Percentiles rank a stretch among this genome's conserved stretches.
These are phyloP conservation scores for Trypoxylon attenuatum DNA, from an alignment of 2,888 invertebrate species.

Conservation along the genomic window DNA sequence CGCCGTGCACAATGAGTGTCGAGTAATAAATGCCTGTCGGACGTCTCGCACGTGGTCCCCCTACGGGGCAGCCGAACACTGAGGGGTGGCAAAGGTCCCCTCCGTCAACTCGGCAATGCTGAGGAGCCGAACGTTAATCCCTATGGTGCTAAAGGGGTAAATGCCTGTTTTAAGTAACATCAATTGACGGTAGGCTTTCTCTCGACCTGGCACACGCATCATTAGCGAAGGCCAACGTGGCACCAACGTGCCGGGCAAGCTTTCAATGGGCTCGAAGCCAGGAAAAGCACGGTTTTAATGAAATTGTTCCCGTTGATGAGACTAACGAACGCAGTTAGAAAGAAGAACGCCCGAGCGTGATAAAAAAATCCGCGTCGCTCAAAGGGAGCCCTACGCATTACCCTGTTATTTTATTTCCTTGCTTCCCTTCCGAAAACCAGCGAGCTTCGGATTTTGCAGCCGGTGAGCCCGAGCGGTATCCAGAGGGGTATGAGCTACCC, in stretches of 20 bases:
- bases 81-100: too few species aligned
- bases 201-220: slow-evolving; percentile 18
- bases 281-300: slow-evolving; percentile 42
- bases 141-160: not conserved
- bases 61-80: too few species aligned
- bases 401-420: not conserved
- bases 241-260: slow-evolving; percentile 2
- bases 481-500: too few species aligned
- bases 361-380: not conserved
- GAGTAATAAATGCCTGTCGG: not conserved
- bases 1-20: not conserved
- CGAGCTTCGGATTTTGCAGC: too few species aligned
- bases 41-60: not conserved
- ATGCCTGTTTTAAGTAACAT: slow-evolving; percentile 13
- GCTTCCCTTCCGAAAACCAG: too few species aligned
- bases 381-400: not conserved
- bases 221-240: slow-evolving; percentile 42
- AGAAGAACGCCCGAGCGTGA: too few species aligned
- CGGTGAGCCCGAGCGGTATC: too few species aligned
- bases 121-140: too few species aligned
- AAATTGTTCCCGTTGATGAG: slow-evolving; percentile 46
- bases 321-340: slow-evolving; percentile 42
- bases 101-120: too few species aligned
- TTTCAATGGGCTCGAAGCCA: slow-evolving; percentile 24
- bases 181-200: slow-evolving; percentile 20